Evolutionary conservation across 2,113 vertebrate species (phyloP).

Genomic region (Riparia riparia): DNA sequence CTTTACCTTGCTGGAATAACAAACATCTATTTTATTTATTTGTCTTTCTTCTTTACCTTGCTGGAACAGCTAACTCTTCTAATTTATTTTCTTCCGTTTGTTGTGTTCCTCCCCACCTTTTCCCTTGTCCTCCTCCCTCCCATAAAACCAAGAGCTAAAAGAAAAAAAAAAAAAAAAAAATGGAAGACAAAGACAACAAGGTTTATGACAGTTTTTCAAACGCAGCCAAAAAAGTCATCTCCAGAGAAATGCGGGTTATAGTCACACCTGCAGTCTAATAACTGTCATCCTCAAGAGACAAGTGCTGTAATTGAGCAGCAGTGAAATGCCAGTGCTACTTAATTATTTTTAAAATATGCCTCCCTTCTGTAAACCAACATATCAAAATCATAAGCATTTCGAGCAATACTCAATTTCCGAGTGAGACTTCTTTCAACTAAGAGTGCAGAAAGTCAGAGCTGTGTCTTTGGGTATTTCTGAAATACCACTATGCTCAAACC

Average conservation of each 20-base stretch:
- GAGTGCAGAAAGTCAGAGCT: neutral
- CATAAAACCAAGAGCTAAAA: neutral
- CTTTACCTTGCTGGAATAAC: neutral
- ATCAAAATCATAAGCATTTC: constrained; percentile 27
- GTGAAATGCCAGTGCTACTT: constrained; percentile 41
- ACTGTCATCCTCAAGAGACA: neutral
- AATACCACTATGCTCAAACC: neutral
- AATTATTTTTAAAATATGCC: constrained; percentile 50
- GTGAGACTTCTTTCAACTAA: neutral
- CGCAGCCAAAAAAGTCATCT: neutral
- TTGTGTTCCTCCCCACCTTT: neutral
- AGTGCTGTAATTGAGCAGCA: constrained; percentile 21
- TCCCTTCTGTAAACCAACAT: constrained; percentile 49
- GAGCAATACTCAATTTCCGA: constrained; percentile 37
- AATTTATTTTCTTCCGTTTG: neutral
- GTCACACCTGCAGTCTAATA: constrained; percentile 33
- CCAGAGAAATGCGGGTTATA: neutral
- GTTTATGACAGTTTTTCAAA: neutral
- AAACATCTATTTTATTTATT: neutral
- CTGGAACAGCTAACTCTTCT: neutral
- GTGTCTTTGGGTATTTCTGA: neutral
- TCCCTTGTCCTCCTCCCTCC: neutral
- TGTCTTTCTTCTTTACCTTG: neutral
- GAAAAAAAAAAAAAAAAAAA: neutral
- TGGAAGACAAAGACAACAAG: neutral